Percentiles rank a stretch among this genome's conserved stretches.
These are phyloP conservation scores for Carollia perspicillata DNA, from an alignment of 2,113 vertebrate species.

Conservation along the genomic window DNA sequence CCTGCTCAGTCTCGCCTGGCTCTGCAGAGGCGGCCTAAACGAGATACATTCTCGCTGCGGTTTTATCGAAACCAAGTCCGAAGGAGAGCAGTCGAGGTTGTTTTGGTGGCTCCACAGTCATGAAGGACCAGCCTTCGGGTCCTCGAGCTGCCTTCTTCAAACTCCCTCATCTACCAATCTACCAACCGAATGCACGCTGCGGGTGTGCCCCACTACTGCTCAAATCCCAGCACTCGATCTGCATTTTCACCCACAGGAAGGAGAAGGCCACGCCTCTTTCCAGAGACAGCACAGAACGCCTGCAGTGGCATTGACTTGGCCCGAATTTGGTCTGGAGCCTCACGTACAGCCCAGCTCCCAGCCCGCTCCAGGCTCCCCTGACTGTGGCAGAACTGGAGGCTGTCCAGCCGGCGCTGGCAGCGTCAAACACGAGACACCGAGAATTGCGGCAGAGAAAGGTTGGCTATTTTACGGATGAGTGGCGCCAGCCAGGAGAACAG, in stretches of 20 bases:
- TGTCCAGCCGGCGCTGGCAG: neutral
- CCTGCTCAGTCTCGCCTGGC: neutral
- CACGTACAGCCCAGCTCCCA: neutral
- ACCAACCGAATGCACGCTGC: too few relatives aligned
- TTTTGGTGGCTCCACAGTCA: neutral
- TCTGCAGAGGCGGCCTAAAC: neutral
- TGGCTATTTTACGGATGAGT: neutral
- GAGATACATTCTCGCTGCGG: neutral
- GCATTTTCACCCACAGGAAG: neutral
- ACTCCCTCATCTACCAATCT: rapidly evolving
- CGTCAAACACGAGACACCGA: neutral
- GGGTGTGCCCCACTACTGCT: neutral
- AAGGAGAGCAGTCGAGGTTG: neutral
- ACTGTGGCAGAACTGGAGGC: neutral
- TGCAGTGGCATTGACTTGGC: neutral
- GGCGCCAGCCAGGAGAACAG: neutral
- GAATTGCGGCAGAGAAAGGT: neutral
- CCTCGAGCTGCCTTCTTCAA: neutral
- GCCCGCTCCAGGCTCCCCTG: neutral
- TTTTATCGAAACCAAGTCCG: neutral
- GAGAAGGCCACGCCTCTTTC: neutral
- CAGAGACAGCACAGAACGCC: neutral
- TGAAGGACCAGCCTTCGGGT: neutral
- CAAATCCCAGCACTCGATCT: neutral
- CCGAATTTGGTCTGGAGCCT: neutral